These are phyloP conservation scores for Morpho deidamia DNA, from an alignment of 2,888 invertebrate species.

Conservation along the genomic window DNA sequence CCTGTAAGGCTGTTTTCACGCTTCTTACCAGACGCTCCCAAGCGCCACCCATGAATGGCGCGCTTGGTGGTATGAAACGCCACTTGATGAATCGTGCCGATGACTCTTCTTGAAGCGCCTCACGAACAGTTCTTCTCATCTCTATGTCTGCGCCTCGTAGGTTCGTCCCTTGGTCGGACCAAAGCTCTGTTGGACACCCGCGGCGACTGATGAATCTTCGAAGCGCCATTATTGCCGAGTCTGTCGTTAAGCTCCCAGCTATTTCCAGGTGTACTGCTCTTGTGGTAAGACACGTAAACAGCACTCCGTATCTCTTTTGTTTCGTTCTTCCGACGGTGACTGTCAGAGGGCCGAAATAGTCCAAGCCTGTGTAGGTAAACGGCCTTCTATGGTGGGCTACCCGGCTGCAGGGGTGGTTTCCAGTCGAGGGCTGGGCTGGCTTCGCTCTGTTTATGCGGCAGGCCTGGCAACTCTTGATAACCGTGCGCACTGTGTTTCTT, in stretches of 20 bases:
- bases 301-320: conserved; percentile 16
- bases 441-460: conserved; percentile 3
- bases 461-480: conserved; percentile 6
- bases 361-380: conserved; percentile 9
- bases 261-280: conserved; percentile 16
- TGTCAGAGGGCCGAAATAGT: conserved; percentile 22
- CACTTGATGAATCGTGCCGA: conserved; percentile 6
- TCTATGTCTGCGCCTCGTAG: conserved; percentile 20
- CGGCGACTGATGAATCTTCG: conserved; percentile 24
- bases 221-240: conserved; percentile 25
- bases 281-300: conserved; percentile 18
- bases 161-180: conserved; percentile 27
- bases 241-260: conserved; percentile 2
- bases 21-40: too few relatives aligned
- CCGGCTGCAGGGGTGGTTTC: background rate
- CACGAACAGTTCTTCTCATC: conserved; percentile 3
- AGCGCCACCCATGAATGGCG: conserved; percentile 22
- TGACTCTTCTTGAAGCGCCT: conserved; percentile 8
- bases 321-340: conserved; percentile 18
- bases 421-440: background rate
- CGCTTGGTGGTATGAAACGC: conserved; percentile 15
- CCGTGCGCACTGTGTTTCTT: too few relatives aligned
- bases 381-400: background rate
- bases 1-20: too few relatives aligned
- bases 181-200: conserved; percentile 21